A percentile compares a stretch with the other conserved stretches of the same genome.
Conservation (phyloP, 2,888 invertebrate genomes). For the Saturnia pavonia region DNA sequence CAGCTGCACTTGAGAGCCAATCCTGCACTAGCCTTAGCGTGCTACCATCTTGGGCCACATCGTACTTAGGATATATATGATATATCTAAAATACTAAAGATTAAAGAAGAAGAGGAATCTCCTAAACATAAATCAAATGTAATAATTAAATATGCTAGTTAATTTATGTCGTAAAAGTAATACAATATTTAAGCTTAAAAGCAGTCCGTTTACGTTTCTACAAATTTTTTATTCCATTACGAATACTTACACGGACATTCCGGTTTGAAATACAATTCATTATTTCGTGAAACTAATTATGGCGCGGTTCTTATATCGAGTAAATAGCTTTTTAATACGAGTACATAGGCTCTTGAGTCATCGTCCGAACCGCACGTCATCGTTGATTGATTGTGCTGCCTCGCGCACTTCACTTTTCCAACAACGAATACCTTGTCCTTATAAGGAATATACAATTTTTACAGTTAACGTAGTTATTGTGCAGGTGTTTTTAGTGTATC, state of each 20-base stretch:
- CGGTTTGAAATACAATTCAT: slow-evolving; percentile 5
- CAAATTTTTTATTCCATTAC: neutral
- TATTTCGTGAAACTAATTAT: slow-evolving; percentile 10
- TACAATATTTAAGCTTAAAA: neutral
- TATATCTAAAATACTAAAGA: neutral
- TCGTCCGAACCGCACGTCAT: slow-evolving; percentile 38
- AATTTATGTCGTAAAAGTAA: neutral
- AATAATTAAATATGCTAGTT: neutral
- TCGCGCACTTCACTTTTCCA: slow-evolving; percentile 17
- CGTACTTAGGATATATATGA: no score
- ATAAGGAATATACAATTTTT: slow-evolving; percentile 16
- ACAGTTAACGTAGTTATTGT: slow-evolving; percentile 24
- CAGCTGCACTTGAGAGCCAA: no score
- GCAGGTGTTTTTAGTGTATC: neutral
- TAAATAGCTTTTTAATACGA: slow-evolving; percentile 62
- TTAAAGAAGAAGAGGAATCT: neutral
- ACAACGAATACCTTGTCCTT: slow-evolving; percentile 14
- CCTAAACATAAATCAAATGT: neutral
- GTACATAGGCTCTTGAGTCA: slow-evolving; percentile 49
- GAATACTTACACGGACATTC: neutral
- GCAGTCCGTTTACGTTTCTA: neutral
- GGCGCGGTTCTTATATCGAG: slow-evolving; percentile 22
- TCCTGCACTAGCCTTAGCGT: no score
- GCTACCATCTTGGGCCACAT: no score
- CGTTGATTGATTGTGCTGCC: slow-evolving; percentile 49